phyloP scores from a whole-genome alignment of 2,888 invertebrate species.

The Drosophila birchii region DNA sequence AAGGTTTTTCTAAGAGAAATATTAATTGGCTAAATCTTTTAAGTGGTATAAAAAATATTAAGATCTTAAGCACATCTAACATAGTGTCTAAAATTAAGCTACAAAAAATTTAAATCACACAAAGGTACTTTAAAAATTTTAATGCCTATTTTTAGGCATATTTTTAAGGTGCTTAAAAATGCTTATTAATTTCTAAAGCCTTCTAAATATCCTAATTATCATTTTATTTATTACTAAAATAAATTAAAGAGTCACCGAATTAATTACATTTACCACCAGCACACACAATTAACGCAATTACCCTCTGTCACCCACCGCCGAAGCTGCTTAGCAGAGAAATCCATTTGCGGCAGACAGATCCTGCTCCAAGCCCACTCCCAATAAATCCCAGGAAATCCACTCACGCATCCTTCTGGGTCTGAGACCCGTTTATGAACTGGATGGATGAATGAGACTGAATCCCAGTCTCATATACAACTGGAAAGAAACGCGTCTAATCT shows the following conservation, averaged over 20 bases:
- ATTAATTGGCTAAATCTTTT: too few species aligned
- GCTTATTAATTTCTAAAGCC: not conserved
- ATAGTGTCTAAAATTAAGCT: not conserved
- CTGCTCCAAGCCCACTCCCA: not conserved
- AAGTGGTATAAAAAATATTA: too few species aligned
- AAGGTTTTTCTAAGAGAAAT: too few species aligned
- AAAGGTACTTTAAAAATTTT: not conserved
- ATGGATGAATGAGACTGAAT: not conserved
- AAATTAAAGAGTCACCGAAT: not conserved
- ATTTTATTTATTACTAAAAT: not conserved
- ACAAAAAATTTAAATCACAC: not conserved
- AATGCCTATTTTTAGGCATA: not conserved
- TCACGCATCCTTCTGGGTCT: constrained; percentile 26
- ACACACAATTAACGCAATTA: constrained; percentile 18
- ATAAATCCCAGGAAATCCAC: constrained; percentile 31
- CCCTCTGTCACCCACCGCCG: not conserved
- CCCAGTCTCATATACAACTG: constrained; percentile 10
- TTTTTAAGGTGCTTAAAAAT: not conserved
- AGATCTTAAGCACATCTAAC: not conserved
- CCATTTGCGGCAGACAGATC: constrained; percentile 18
- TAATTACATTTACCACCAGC: constrained; percentile 8
- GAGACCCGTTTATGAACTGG: constrained; percentile 62
- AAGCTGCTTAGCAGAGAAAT: constrained; percentile 19
- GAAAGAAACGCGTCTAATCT: constrained; percentile 59
- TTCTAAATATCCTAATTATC: not conserved